These are phyloP conservation scores for Pogona vitticeps DNA, from an alignment of 2,113 vertebrate species.

Conservation along the genomic window DNA sequence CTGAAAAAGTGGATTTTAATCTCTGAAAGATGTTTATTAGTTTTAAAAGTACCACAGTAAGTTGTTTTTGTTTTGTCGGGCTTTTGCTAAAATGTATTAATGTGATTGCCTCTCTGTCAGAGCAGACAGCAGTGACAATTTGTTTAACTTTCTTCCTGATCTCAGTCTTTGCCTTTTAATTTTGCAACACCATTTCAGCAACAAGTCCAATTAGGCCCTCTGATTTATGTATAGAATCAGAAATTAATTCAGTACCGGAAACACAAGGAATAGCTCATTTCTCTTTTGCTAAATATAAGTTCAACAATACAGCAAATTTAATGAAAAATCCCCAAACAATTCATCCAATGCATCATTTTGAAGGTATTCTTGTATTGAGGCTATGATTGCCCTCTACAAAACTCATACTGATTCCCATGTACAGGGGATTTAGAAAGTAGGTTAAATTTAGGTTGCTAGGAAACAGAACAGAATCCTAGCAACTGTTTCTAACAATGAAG, in stretches of 20 bases:
- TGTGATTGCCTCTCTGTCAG: background rate
- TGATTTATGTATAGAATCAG: background rate
- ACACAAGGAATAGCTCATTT: constrained; percentile 16
- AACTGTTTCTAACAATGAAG: constrained; percentile 66
- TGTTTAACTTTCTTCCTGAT: background rate
- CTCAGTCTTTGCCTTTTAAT: background rate
- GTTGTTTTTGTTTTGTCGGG: too few species aligned
- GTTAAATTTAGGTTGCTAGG: constrained; percentile 74
- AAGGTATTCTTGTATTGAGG: constrained; percentile 1
- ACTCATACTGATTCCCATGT: constrained; percentile 22
- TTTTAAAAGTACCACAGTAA: too few species aligned
- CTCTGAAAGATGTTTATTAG: too few species aligned
- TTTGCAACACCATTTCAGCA: background rate
- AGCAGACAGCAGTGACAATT: background rate
- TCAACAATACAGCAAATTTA: constrained; percentile 7
- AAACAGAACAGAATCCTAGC: constrained; percentile 69
- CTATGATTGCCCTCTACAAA: constrained; percentile 36
- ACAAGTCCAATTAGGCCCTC: background rate
- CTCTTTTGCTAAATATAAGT: background rate
- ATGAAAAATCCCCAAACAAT: background rate
- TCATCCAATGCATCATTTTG: background rate
- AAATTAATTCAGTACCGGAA: background rate
- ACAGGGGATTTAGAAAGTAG: constrained; percentile 60
- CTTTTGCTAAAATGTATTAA: too few species aligned
- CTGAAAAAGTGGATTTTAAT: too few species aligned